Evolutionary conservation across 1,140 invertebrate genomes (phyloP).

Genomic region (Cydia strobilella): DNA sequence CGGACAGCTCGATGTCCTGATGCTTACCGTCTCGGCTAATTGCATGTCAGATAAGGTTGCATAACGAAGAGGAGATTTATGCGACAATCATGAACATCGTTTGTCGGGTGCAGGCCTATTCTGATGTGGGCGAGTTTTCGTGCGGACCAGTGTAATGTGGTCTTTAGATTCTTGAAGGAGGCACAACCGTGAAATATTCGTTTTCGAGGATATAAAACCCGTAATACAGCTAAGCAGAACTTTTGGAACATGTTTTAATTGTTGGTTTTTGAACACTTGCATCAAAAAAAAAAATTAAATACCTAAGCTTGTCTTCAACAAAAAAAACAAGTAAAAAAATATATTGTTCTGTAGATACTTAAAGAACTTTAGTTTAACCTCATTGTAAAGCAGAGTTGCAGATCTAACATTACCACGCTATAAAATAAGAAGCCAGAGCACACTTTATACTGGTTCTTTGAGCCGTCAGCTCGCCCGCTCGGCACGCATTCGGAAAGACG

Average conservation of each 20-base stretch:
- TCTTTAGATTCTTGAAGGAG: not conserved
- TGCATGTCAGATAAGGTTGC: constrained; percentile 29
- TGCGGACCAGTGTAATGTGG: not conserved
- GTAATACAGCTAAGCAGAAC: too few relatives aligned
- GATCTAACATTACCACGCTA: too few relatives aligned
- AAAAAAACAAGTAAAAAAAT: too few relatives aligned
- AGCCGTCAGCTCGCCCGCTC: not conserved
- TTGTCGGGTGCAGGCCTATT: not conserved
- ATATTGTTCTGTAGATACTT: too few relatives aligned
- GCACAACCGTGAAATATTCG: too few relatives aligned
- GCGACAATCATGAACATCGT: constrained; percentile 17
- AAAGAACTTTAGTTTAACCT: too few relatives aligned
- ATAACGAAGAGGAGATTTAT: constrained; percentile 29
- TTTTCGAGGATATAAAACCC: too few relatives aligned
- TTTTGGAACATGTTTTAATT: too few relatives aligned
- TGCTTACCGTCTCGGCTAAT: not conserved
- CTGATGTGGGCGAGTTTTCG: not conserved
- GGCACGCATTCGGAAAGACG: not conserved
- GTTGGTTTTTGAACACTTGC: too few relatives aligned
- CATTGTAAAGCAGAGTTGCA: too few relatives aligned
- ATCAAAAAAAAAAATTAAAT: too few relatives aligned
- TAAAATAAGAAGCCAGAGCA: not conserved
- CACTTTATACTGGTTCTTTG: not conserved
- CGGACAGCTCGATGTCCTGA: not conserved
- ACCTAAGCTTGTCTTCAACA: too few relatives aligned